Conservation (phyloP, 2,113 vertebrate genomes). For the Cromileptes altivelis region DNA sequence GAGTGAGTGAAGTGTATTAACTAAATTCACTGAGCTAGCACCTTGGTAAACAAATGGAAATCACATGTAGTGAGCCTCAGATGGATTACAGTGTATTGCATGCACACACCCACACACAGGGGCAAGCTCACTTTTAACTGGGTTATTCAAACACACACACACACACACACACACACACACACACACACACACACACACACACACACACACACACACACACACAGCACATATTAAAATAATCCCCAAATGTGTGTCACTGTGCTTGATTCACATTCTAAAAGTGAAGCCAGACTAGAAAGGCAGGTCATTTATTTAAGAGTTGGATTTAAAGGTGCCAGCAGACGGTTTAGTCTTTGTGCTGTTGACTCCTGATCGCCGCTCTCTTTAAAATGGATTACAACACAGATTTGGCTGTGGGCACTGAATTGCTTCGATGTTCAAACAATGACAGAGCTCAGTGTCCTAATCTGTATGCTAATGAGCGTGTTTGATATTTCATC, state of each 20-base stretch:
- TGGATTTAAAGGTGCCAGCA: constrained; percentile 32
- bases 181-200: neutral
- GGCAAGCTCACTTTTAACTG: constrained; percentile 4
- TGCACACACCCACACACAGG: neutral
- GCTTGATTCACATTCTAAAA: constrained; percentile 2
- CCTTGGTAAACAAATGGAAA: constrained; percentile 23
- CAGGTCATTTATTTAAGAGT: constrained; percentile 33
- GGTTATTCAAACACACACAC: constrained; percentile 4
- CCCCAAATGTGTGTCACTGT: neutral
- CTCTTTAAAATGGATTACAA: constrained; percentile 49
- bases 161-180: constrained; percentile 1
- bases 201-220: constrained; percentile 1
- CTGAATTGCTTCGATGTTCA: constrained; percentile 48
- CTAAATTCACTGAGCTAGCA: constrained; percentile 28
- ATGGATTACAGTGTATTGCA: constrained; percentile 13
- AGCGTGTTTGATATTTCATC: constrained; percentile 63
- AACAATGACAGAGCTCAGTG: constrained; percentile 50
- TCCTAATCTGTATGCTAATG: constrained; percentile 67
- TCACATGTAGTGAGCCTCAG: neutral
- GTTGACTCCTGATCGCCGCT: constrained; percentile 51
- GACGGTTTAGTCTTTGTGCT: constrained; percentile 33
- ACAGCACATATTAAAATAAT: neutral
- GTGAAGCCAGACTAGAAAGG: constrained; percentile 17
- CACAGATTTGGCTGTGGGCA: constrained; percentile 44
- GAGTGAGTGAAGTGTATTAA: constrained; percentile 16